phyloP scores from a whole-genome alignment of 2,797 vertebrate species.

The Simalia tracyae region DNA sequence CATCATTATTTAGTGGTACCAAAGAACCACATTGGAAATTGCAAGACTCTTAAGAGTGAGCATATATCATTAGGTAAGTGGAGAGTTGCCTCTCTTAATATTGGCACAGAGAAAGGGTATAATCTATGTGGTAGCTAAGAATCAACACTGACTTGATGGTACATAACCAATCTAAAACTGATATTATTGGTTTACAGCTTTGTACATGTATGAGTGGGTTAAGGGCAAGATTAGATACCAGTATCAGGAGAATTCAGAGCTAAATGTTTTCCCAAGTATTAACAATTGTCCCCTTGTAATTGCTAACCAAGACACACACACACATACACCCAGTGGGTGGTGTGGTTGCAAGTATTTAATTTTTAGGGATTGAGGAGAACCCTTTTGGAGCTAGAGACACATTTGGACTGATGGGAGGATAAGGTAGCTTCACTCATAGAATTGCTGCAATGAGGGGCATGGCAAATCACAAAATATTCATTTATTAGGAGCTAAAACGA shows the following conservation, averaged over 20 bases:
- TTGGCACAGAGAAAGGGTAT: rapidly evolving
- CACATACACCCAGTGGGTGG: not conserved
- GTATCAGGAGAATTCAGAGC: not conserved
- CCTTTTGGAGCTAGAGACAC: not conserved
- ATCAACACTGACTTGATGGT: not conserved
- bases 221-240: not conserved
- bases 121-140: not conserved
- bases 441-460: not conserved
- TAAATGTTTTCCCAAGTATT: not conserved
- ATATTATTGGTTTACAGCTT: not conserved
- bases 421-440: not conserved
- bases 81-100: rapidly evolving
- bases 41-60: slow-evolving; percentile 84
- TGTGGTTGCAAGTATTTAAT: not conserved
- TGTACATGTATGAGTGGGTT: not conserved
- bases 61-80: slow-evolving; percentile 84
- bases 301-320: not conserved
- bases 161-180: not conserved
- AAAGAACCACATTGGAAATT: slow-evolving; percentile 88
- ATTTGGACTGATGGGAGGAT: not conserved
- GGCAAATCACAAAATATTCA: not conserved
- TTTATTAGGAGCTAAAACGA: not conserved
- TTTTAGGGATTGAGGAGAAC: not conserved
- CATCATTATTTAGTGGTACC: slow-evolving; percentile 96
- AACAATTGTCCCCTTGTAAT: not conserved